Evolutionary conservation across 2,797 vertebrate genomes (phyloP), one percentile per base, ranked within the genome.

Genomic region (Acanthornis magna): DNA sequence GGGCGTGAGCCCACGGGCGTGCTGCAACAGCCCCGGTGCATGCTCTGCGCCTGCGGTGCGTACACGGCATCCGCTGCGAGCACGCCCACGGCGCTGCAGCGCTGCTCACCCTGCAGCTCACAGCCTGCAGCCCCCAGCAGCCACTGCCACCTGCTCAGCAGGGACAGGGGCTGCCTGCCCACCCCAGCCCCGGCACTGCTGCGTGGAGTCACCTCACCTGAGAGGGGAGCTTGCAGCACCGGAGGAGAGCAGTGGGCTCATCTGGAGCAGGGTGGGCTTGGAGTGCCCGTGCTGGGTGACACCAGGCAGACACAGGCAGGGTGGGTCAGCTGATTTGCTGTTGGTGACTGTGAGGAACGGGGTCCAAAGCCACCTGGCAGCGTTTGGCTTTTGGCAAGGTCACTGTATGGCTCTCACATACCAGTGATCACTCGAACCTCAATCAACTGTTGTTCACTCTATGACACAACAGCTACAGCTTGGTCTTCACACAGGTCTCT

Each of bases 81-180:
- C 53, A 16, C 0, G 0, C 54, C 19, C 11, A 0, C 0, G 0
- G 68, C 5, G 32, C 32, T 10, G 13, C 29, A 7, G 12, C 6
- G 0, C 50, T 15, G 27, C 58, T 19, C 63, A 27, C 3, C 17
- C 66, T 2, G 3, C 67, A 34, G 60, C 30, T 14, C 7, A 2
- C 43, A 16, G 70, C 34, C 43, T 45, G 43, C 43, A 45, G 17
- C 12, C 42, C 0, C 0, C 47, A 9, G 61, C 0, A 42, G 51
- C 38, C 66, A 19, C 11, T 18, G 63, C 30, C 66, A 57, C 1
- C 0, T 6, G 17, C n/a, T 29, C 14, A 2, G 34, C 65, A 60
- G 54, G n/a, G 26, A 15, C 5, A 5, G 43, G 11, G 54, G 18
- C 8, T 5, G 13, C 8, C 25, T 13, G 8, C 12, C 40, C 3